Base-by-base conservation (phyloP, 2,888 invertebrate genomes). In the Phortica magna region DNA sequence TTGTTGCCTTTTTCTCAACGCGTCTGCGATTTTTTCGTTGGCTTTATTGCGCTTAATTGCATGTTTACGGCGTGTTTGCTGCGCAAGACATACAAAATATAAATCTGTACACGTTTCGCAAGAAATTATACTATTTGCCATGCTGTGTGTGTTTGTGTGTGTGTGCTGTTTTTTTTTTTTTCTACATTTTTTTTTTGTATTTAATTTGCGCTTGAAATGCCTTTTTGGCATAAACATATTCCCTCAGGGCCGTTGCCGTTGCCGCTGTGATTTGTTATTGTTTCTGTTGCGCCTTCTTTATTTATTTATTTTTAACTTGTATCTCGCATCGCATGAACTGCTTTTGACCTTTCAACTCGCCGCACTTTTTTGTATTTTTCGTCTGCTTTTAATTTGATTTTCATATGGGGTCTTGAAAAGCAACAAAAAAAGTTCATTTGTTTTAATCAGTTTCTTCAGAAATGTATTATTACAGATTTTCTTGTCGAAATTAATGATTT, bases 41-140 rank as follows among this genome's bases (percentile, higher is more conserved):
- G 14, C 14, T 74, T 74, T 74, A 74, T 74, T 74, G 67, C 65
- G 55, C 65, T 74, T 74, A 74, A 74, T 74, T 74, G 74, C 74
- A 74, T 74, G 74, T 74, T 67, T 65, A 53, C 31, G 53, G 70
- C 48, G 53, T 71, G 70, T 71, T 71, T 31, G 70, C 55, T 71
- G 53, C 43, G 7, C 43, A 68, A 71, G 55, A 55, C 53, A 31
- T 31, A 71, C 31, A 42, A 42, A 39, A 14, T 43, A 71, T 67
- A 73, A 73, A 61, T 73, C 73, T 57, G 17, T 7, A 39, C 59
- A 73, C 42, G 41, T 73, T 73, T 73, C 41, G 55, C 73, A 42
- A 57, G n/a, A 43, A 73, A 57, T 57, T 72, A 14, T 72, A 12
- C 43, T 48, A 65, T 65, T 65, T 65, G 65, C 41, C 65, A 41